These are phyloP conservation scores for Sinohyriopsis cumingii DNA, from an alignment of 2,888 invertebrate genomes.

Conservation along the genomic window DNA sequence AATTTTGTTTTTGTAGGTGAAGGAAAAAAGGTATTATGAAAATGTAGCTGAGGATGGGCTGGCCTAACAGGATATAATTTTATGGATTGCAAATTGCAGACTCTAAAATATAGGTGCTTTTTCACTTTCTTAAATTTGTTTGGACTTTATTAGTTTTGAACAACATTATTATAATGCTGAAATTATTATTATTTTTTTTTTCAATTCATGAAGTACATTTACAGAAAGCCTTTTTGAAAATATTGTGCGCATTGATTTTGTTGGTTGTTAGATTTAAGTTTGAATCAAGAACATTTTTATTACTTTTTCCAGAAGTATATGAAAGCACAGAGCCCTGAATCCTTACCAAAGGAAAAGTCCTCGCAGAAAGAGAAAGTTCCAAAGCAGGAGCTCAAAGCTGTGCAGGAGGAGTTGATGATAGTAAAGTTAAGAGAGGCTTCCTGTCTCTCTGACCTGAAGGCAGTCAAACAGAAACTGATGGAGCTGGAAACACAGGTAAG, in stretches of 20 bases:
- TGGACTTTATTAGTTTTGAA: too few species aligned
- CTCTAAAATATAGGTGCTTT: too few species aligned
- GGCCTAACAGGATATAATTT: too few species aligned
- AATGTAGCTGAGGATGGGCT: too few species aligned
- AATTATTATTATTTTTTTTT: too few species aligned
- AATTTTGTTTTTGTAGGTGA: too few species aligned
- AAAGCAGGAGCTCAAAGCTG: constrained; percentile 72
- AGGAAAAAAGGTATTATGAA: too few species aligned
- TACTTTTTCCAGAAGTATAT: constrained; percentile 45
- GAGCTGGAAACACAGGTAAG: constrained; percentile 91
- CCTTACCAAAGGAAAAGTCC: constrained; percentile 83
- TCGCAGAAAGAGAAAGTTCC: constrained; percentile 81
- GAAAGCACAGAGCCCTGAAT: constrained; percentile 10
- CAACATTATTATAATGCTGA: too few species aligned
- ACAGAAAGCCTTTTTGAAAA: too few species aligned
- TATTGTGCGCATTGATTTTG: background rate
- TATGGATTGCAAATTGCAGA: too few species aligned
- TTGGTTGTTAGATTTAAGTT: background rate
- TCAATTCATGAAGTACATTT: too few species aligned
- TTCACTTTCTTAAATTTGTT: too few species aligned
- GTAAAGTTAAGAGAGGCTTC: constrained; percentile 94
- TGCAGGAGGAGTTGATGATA: constrained; percentile 97
- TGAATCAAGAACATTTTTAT: background rate
- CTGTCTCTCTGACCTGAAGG: constrained; percentile 93
- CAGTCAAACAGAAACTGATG: constrained; percentile 93